Evolutionary conservation across 2,113 vertebrate genomes (phyloP), one percentile per base, ranked within the genome.

Genomic region (Nibea albiflora): DNA sequence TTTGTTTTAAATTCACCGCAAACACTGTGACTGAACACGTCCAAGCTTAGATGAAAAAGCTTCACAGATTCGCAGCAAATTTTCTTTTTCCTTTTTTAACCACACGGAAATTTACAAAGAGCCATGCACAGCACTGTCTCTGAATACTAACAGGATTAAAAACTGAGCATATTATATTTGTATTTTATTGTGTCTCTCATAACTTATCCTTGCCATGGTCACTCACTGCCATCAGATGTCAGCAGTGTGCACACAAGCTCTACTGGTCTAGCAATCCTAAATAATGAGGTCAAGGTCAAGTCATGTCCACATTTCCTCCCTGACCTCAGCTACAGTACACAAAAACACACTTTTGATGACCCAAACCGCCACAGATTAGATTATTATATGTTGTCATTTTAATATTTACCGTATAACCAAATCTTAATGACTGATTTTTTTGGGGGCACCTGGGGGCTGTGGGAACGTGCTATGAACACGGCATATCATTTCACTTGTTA

Each of bases 31-130:
- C 71, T 71, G 75, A 84, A 72, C 76, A 22, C 22, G 20, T 83
- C 86, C 77, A 65, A 77, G 69, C 78, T 84, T 71, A 81, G 87
- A 86, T 86, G 81, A 88, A 88, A 86, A 81, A 65, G 69, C 81
- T 69, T 85, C 24, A 57, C 58, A 58, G 19, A 44, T 60, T 80
- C 11, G 19, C 24, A 50, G 22, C 56, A 73, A 70, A 57, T 80
- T 65, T 78, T 44, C n/a, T 73, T 69, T 78, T 64, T 65, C 28
- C 64, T 16, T 26, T 26, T 50, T 84, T 12, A 83, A 9, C n/a
- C 76, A 10, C 16, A 50, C 73, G 4, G n/a, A 69, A 73, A 77
- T 71, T 74, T 73, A 80, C 73, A 73, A 73, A 85, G 79, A 69
- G 2, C 42, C 39, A 0, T 7, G 26, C 54, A 53, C 46, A 11